Evolutionary conservation across 2,113 vertebrate genomes (phyloP).

Genomic region (Leucopsar rothschildi): DNA sequence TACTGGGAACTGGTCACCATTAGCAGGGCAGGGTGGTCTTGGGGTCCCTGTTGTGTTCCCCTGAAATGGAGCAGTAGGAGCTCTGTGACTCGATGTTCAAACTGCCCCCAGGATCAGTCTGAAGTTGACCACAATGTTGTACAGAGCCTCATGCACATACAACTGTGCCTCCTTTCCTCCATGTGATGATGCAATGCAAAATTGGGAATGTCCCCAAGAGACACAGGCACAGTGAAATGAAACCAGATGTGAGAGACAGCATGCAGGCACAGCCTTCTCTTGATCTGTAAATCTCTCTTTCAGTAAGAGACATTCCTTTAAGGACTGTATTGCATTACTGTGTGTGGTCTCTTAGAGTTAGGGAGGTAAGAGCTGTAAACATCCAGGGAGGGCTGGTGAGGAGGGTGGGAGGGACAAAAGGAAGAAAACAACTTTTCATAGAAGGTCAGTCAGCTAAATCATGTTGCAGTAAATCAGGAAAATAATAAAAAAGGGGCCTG

Average conservation of each 20-base stretch:
- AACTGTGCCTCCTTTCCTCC: neutral
- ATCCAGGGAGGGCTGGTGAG: neutral
- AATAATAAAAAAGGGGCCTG: fast-evolving
- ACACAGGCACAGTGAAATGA: neutral
- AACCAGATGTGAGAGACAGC: neutral
- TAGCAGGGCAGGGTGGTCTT: neutral
- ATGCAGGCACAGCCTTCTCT: neutral
- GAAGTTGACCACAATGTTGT: neutral
- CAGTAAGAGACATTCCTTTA: neutral
- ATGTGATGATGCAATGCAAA: fast-evolving
- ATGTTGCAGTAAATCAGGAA: neutral
- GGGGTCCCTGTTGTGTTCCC: neutral
- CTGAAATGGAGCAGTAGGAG: neutral
- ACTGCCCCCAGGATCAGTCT: neutral
- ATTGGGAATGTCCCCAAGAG: neutral
- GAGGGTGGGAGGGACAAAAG: neutral
- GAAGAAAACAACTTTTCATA: neutral
- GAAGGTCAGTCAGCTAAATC: neutral
- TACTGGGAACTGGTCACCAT: neutral
- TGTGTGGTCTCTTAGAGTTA: neutral
- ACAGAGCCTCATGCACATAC: fast-evolving
- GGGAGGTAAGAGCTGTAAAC: neutral
- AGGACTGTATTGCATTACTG: neutral
- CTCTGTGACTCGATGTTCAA: neutral
- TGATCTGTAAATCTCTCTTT: neutral